These are phyloP conservation scores for Teleopsis dalmanni DNA, from an alignment of 1,140 invertebrate species.

Conservation along the genomic window DNA sequence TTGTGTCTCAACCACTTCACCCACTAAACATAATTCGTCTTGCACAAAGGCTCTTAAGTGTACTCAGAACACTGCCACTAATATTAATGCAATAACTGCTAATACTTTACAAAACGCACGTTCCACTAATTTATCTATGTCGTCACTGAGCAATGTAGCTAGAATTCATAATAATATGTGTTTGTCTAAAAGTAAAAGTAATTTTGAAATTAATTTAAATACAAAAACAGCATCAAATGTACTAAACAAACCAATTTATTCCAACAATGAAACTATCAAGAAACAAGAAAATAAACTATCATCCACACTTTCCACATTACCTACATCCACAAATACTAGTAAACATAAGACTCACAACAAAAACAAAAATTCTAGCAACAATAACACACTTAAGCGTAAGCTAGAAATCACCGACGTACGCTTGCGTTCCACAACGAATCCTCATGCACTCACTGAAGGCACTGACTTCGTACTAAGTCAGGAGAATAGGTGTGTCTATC, in stretches of 20 bases:
- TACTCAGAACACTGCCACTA: constrained; percentile 2
- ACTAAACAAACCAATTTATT: constrained; percentile 5
- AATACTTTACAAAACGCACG: constrained; percentile 17
- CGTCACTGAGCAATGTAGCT: constrained; percentile 11
- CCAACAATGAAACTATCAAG: constrained; percentile 1
- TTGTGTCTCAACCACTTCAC: constrained; percentile 1
- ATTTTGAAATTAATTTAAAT: constrained; percentile 17
- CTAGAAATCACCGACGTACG: constrained; percentile 58
- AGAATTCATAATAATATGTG: constrained; percentile 6
- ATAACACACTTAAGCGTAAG: constrained; percentile 35
- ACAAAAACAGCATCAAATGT: constrained; percentile 11
- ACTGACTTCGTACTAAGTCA: constrained; percentile 41
- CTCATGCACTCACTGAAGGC: constrained; percentile 50
- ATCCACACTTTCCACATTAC: background rate
- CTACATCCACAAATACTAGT: background rate
- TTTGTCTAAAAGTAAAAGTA: constrained; percentile 32
- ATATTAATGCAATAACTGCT: constrained; percentile 3
- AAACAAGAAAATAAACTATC: background rate
- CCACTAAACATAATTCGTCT: constrained; percentile 5
- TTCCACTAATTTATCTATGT: constrained; percentile 17
- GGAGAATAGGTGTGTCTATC: constrained; percentile 17
- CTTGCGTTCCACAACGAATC: constrained; percentile 66
- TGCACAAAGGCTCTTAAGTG: background rate
- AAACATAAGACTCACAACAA: constrained; percentile 2
- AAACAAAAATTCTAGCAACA: background rate